Evolutionary conservation across 2,113 vertebrate genomes (phyloP).

Genomic region (Marcusenius ussheri): DNA sequence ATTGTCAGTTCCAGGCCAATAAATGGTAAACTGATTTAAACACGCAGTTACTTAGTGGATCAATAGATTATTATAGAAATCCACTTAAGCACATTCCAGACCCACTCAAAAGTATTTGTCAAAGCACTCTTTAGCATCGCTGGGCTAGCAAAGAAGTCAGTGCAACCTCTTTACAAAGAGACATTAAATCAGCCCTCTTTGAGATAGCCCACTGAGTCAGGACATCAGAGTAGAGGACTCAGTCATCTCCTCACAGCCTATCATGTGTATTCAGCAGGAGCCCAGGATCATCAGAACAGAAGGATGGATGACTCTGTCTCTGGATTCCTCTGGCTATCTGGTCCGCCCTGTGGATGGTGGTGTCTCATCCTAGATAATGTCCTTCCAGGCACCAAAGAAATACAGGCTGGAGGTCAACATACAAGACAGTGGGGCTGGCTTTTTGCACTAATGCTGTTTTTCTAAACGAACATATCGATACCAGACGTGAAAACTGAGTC

Average conservation of each 20-base stretch:
- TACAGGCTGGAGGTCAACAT: neutral
- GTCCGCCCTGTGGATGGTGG: neutral
- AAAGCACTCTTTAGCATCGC: neutral
- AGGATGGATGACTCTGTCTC: conserved; percentile 5
- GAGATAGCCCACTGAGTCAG: neutral
- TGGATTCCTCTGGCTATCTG: neutral
- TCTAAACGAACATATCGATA: neutral
- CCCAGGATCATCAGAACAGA: neutral
- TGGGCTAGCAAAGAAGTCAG: neutral
- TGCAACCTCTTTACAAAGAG: neutral
- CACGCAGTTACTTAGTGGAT: neutral
- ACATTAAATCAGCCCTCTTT: neutral
- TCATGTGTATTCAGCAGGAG: neutral
- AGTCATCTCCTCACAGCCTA: neutral
- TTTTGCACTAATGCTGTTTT: neutral
- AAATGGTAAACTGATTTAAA: neutral
- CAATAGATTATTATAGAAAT: neutral
- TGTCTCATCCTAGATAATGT: neutral
- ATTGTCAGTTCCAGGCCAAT: neutral
- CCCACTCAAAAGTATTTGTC: neutral
- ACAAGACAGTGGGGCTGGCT: neutral
- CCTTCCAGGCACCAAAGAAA: neutral
- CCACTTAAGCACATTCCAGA: neutral
- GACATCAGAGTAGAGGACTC: neutral
- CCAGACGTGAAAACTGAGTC: neutral